phyloP scores from a whole-genome alignment of 1,140 invertebrate genomes.

The Zaprionus davidi region DNA sequence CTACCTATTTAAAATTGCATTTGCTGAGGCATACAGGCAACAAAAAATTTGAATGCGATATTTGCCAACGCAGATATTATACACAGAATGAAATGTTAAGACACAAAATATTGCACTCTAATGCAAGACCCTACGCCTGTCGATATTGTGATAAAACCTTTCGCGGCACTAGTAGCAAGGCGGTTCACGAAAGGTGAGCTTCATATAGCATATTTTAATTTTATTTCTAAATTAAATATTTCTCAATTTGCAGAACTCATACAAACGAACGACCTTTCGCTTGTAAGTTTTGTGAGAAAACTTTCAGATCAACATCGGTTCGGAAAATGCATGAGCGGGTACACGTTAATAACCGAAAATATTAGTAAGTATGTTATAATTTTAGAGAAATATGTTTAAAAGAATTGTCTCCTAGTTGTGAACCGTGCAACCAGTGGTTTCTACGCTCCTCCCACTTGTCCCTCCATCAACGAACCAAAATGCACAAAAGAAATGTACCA shows the following conservation, averaged over 20 bases:
- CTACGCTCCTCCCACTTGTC: constrained; percentile 48
- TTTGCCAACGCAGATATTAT: constrained; percentile 57
- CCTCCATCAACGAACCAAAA: constrained; percentile 45
- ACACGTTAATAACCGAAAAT: constrained; percentile 51
- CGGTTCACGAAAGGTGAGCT: constrained; percentile 53
- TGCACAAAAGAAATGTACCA: constrained; percentile 41
- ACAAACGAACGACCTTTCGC: constrained; percentile 90
- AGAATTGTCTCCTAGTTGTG: constrained; percentile 47
- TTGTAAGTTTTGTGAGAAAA: constrained; percentile 88
- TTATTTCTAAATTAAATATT: background rate
- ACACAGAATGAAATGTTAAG: constrained; percentile 61
- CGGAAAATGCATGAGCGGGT: constrained; percentile 55
- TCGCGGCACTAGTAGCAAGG: constrained; percentile 62
- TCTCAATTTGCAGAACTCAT: constrained; percentile 84
- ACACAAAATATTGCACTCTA: constrained; percentile 58
- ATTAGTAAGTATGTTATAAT: constrained; percentile 46
- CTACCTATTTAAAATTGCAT: constrained; percentile 62
- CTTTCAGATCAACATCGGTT: constrained; percentile 86
- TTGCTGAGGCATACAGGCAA: constrained; percentile 54
- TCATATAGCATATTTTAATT: background rate
- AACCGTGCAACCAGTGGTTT: constrained; percentile 61
- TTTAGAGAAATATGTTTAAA: background rate
- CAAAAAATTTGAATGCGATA: constrained; percentile 58
- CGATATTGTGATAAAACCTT: constrained; percentile 61
- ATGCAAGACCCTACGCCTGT: constrained; percentile 58